Evolutionary conservation across 1,140 invertebrate genomes (phyloP), one percentile per base, ranked within the genome.

Genomic region (Drosophila ambigua): DNA sequence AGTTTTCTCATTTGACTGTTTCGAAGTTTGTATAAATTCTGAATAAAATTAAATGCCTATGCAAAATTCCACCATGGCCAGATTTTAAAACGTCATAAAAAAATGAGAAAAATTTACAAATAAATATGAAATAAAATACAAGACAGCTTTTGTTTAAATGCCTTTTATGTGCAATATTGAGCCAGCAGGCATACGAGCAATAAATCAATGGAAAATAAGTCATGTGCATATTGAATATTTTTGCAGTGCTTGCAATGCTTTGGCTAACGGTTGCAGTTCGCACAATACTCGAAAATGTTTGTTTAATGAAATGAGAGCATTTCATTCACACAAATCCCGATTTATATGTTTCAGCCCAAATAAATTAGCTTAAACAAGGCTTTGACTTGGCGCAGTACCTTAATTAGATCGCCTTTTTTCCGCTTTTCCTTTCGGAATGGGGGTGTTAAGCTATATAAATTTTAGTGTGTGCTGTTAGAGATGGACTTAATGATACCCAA

Each of bases 91-190:
- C 66, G 58, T 66, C 65, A 59, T 43, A 74, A 58, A 69, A 58
- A 73, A 60, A 48, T 11, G 11, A 65, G 24, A 45, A 13, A 16
- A 20, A 20, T 35, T n/a, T 15, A 52, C 15, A 23, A 41, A 53
- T 53, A 35, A 53, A 53, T 53, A 41, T 23, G 59, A 15, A 72
- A 51, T 51, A 51, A 73, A 72, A 59, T 53, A 53, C n/a, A 45
- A 65, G 52, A 65, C 61, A 59, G 72, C 72, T 74, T 74, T 74
- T 74, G 72, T 74, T 74, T 74, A 75, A 74, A 74, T 74, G 72
- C 71, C 43, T 74, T 74, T 74, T 66, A 74, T 74, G 28, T 74
- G 62, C 53, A 57, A 66, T 74, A 66, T 74, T 74, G 26, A 49
- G 71, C 48, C 60, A 57, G 35, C 53, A 55, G 69, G 52, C 69